A percentile compares a stretch with the other conserved stretches of the same genome.
Evolutionary conservation across 2,888 invertebrate species (phyloP).

Genomic region (Caenorhabditis auriculariae): DNA sequence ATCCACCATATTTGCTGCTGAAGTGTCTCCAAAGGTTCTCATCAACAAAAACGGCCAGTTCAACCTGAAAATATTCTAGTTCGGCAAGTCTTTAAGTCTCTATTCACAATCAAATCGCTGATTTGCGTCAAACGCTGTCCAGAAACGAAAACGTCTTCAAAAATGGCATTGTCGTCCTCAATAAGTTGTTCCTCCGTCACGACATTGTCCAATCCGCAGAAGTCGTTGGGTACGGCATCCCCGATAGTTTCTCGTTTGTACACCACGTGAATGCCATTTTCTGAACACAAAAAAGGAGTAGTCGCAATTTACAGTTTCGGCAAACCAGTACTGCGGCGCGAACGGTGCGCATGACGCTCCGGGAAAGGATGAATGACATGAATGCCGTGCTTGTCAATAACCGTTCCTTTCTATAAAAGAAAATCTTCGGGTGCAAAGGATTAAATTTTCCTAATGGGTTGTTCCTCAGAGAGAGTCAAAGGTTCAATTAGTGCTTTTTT

Average conservation of each 20-base stretch:
- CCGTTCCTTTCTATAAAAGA: conserved; percentile 58
- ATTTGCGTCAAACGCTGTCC: conserved; percentile 55
- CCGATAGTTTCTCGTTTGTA: conserved; percentile 53
- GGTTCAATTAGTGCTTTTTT: conserved; percentile 1
- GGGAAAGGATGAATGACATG: conserved; percentile 62
- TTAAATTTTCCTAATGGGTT: too few relatives aligned
- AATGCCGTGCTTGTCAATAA: conserved; percentile 48
- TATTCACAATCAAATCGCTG: conserved; percentile 48
- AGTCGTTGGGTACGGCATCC: conserved; percentile 42
- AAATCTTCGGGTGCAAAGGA: too few relatives aligned
- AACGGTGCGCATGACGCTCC: conserved; percentile 51
- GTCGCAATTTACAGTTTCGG: background rate
- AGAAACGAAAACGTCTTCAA: conserved; percentile 61
- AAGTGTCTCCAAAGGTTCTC: conserved; percentile 62
- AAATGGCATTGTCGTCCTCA: conserved; percentile 61
- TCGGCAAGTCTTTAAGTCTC: too few relatives aligned
- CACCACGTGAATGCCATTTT: conserved; percentile 53
- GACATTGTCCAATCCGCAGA: conserved; percentile 60
- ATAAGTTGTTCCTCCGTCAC: conserved; percentile 58
- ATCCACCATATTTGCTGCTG: conserved; percentile 55
- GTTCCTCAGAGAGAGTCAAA: background rate
- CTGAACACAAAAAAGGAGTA: conserved; percentile 7
- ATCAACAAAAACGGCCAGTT: conserved; percentile 62
- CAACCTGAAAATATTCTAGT: conserved; percentile 48
- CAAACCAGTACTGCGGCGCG: conserved; percentile 33